phyloP scores from a whole-genome alignment of 2,888 invertebrate species.

The Harmothoe impar region DNA sequence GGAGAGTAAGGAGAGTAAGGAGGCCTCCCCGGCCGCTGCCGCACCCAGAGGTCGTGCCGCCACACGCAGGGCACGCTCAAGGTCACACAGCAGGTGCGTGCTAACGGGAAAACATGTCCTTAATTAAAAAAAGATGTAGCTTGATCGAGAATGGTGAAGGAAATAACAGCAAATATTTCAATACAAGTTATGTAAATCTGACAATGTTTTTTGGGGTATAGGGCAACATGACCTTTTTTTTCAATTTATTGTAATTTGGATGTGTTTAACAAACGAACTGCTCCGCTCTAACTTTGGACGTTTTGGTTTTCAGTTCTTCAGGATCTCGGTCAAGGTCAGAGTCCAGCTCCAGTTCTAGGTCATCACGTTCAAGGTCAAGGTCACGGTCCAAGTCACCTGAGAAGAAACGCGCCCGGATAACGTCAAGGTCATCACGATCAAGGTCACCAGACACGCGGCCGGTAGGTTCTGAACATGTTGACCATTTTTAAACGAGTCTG shows the following conservation, averaged over 20 bases:
- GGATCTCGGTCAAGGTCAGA: constrained; percentile 55
- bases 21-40: background rate
- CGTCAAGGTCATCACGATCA: constrained; percentile 43
- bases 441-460: background rate
- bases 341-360: constrained; percentile 69
- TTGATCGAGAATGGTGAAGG: too few relatives aligned
- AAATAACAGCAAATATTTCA: too few relatives aligned
- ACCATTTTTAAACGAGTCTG: too few relatives aligned
- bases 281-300: background rate
- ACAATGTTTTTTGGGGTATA: too few relatives aligned
- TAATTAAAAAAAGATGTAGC: too few relatives aligned
- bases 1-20: too few relatives aligned
- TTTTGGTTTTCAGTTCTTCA: constrained; percentile 43
- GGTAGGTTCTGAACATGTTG: too few relatives aligned
- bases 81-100: background rate
- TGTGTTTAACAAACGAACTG: background rate
- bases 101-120: too few relatives aligned
- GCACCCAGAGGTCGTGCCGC: background rate
- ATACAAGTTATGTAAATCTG: too few relatives aligned
- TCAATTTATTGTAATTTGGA: too few relatives aligned
- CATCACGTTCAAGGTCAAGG: constrained; percentile 68
- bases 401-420: background rate
- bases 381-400: constrained; percentile 34
- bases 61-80: background rate
- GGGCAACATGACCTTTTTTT: too few relatives aligned